Base-by-base conservation (phyloP, 2,113 vertebrate genomes). In the Sigmodon hispidus region DNA sequence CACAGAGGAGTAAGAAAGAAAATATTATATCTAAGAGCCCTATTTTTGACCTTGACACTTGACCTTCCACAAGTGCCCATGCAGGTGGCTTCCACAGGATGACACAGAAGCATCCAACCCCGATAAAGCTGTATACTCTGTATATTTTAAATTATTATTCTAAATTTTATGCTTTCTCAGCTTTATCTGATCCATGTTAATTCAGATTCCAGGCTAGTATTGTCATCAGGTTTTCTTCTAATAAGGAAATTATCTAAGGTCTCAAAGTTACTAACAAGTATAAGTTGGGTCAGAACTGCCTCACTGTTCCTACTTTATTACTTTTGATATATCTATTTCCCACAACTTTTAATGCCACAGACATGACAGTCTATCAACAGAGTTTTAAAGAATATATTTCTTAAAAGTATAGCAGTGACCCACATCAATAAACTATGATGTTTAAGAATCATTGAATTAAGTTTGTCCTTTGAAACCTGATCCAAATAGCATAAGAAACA, bases 391-490 rank as follows among this genome's bases (percentile, higher is more conserved):
- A 93, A 59, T 59, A 13, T 31, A 40, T 79, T 55, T 87, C 63
- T 59, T 76, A 52, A 86, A 95, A 61, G 34, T 40, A 55, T 88
- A 40, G 87, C 34, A 81, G 29, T 48, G 29, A 50, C 22, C 19
- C 73, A 16, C 73, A 45, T 77, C 67, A 91, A 83, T 89, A 81
- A 96, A 88, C 90, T 59, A 72, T 7, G 36, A n/a, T 34, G 69
- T 57, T 94, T 92, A 92, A 70, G 22, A 90, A 7, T 34, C 52
- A 94, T 13, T n/a, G 55, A 86, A 73, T 59, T 67, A 67, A 65
- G 40, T 40, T 77, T 69, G 31, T 22, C 52, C 59, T 69, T 16
- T 52, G 69, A 75, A 79, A 84, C n/a, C 55, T 40, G 87, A 67
- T 40, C 55, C 79, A 93, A 59, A 43, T 50, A 55, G 4, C 15